phyloP scores from a whole-genome alignment of 2,113 vertebrate genomes.

The Argyrosomus japonicus region DNA sequence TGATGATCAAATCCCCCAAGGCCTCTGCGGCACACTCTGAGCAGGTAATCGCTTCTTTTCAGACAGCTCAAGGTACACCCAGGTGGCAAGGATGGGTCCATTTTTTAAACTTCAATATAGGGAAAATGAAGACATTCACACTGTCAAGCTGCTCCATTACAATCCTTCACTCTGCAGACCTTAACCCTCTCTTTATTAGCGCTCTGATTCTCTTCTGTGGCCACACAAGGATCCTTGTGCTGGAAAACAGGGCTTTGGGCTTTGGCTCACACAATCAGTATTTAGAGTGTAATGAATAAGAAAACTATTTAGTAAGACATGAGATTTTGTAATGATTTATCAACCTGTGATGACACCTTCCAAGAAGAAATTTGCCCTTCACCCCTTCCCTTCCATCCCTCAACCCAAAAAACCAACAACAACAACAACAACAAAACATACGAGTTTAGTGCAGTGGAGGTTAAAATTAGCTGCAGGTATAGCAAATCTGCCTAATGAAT shows the following conservation, averaged over 20 bases:
- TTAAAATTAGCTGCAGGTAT: not conserved
- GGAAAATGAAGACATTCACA: constrained; percentile 74
- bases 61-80: constrained; percentile 79
- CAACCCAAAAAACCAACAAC: too few relatives aligned
- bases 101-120: constrained; percentile 76
- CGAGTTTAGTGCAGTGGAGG: not conserved
- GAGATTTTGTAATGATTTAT: not conserved
- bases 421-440: too few relatives aligned
- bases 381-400: too few relatives aligned
- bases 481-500: not conserved
- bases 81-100: constrained; percentile 64
- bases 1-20: constrained; percentile 76
- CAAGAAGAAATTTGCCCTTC: not conserved
- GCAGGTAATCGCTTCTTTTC: constrained; percentile 76
- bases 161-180: constrained; percentile 61
- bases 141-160: constrained; percentile 67
- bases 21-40: constrained; percentile 58
- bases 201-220: constrained; percentile 29
- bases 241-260: constrained; percentile 34
- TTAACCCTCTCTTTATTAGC: constrained; percentile 57
- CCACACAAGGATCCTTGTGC: constrained; percentile 14
- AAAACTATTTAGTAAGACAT: too few relatives aligned
- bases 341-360: not conserved
- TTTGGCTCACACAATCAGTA: constrained; percentile 21
- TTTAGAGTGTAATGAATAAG: too few relatives aligned